Base-by-base conservation (phyloP, 2,888 invertebrate genomes). In the Acheta domesticus region DNA sequence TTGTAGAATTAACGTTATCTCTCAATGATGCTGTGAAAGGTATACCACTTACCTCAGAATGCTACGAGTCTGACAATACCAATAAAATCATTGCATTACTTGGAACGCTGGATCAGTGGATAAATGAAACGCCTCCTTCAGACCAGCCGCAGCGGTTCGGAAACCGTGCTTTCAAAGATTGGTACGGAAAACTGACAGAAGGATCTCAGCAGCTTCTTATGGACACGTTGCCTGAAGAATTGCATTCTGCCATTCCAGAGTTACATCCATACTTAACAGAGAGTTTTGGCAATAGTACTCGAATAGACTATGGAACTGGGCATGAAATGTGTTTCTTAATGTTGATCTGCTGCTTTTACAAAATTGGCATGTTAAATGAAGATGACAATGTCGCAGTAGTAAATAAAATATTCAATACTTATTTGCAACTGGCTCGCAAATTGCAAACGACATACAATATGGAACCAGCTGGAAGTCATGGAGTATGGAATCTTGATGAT, bases 391-490 rank as follows among this genome's bases (percentile, higher is more conserved):
- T 19, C 8, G 62, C 62, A 62, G 62, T 62, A n/a, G 62, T 62
- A 62, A 62, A 62, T n/a, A 62, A 62, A 62, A n/a, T 62, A n/a
- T 62, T 62, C 62, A 62, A 62, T 11, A 62, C 16, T 19, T 62
- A 62, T n/a, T 62, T 62, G 62, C 14, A n/a, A 8, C 3, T 62
- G 16, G 62, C 12, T n/a, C 62, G 62, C 62, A 62, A 62, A n/a
- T n/a, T 62, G 62, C 62, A 62, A 62, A n/a, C n/a, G 2, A 62
- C 62, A n/a, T 62, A 62, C 62, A 62, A n/a, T 4, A 62, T 62
- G 62, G 62, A 62, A 62, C 62, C 62, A 62, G 62, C 62, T 62
- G 62, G 62, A 62, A 62, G 62, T 62, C 62, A 62, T 62, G 62
- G 62, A 62, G 62, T 62, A 11, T 62, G 62, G 62, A 62, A n/a